Evolutionary conservation across 2,113 vertebrate species (phyloP), one percentile per base, ranked within the genome.

Genomic region (Plecturocebus donacophilus): DNA sequence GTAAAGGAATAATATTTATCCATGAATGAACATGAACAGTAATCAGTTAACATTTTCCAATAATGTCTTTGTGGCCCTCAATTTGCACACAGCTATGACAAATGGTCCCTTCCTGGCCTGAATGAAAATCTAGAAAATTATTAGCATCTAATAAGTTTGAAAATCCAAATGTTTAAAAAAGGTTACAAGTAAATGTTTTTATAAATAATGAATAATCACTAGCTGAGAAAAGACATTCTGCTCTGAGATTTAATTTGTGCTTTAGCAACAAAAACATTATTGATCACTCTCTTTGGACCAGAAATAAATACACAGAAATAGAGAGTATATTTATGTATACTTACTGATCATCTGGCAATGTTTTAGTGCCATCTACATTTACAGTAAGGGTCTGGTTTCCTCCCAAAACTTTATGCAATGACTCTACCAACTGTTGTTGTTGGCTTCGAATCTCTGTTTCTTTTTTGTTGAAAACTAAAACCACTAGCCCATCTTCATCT

Each of bases 391-490:
- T 99, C 98, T 99, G 99, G 97, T 99, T 99, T 98, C 98, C 99
- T 96, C 99, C 99, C 93, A 99, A 96, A 87, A 99, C 91, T 98
- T 99, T 99, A 98, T 99, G 99, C n/a, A 99, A 96, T 0, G 99
- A 99, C 98, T 99, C 99, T 8, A 99, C 99, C 0, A 99, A 98
- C 3, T 99, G 99, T 97, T 99, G 99, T 98, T 99, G 99, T 98
- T 99, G 99, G 61, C 97, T 98, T 95, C 99, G 99, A 56, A 99
- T 99, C 17, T 99, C 99, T 17, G 91, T 95, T 98, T 99, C 99
- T 97, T 99, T 99, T 98, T 99, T 99, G 97, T 99, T 99, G 49
- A 99, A 99, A 96, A 99, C 98, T 97, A 99, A 98, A 61, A 99
- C 99, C 91, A 99, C 99, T 5, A 99, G 97, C 23, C 99, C 99